phyloP scores from a whole-genome alignment of 1,140 invertebrate species.

The Anadara kagoshimensis region DNA sequence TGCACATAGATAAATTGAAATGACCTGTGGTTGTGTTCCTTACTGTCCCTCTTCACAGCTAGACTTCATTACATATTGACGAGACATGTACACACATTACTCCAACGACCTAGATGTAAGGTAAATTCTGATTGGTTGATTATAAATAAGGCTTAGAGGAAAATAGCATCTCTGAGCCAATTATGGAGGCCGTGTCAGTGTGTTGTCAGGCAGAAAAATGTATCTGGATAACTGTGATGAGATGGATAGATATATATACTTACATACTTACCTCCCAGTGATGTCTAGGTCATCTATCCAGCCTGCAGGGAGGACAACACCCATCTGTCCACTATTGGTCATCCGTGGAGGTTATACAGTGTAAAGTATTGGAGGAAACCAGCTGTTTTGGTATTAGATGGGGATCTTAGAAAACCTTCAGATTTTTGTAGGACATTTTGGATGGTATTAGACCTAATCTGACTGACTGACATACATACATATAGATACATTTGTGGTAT shows the following conservation, averaged over 20 bases:
- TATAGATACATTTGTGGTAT: conserved; percentile 9
- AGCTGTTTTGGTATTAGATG: background rate
- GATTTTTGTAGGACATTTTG: background rate
- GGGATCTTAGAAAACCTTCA: background rate
- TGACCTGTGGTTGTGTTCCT: background rate
- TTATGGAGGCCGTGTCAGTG: conserved; percentile 22
- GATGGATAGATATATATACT: conserved; percentile 2
- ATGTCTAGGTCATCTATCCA: too few species aligned
- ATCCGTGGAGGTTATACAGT: conserved; percentile 1
- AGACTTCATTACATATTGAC: conserved; percentile 32
- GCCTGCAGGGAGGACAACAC: too few species aligned
- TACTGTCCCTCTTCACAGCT: conserved; percentile 4
- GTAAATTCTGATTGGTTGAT: conserved; percentile 23
- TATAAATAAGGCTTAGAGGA: conserved; percentile 6
- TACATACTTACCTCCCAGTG: background rate
- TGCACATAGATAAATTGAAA: background rate
- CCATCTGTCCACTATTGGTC: background rate
- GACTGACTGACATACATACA: conserved; percentile 1
- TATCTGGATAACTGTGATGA: conserved; percentile 11
- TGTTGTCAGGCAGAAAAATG: conserved; percentile 19
- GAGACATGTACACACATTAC: conserved; percentile 17
- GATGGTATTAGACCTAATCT: background rate
- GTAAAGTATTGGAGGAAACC: background rate
- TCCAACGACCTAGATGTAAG: conserved; percentile 18
- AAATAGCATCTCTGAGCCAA: conserved; percentile 29